Base-by-base conservation (phyloP, 2,113 vertebrate species). In the Rhinogobius similis region DNA sequence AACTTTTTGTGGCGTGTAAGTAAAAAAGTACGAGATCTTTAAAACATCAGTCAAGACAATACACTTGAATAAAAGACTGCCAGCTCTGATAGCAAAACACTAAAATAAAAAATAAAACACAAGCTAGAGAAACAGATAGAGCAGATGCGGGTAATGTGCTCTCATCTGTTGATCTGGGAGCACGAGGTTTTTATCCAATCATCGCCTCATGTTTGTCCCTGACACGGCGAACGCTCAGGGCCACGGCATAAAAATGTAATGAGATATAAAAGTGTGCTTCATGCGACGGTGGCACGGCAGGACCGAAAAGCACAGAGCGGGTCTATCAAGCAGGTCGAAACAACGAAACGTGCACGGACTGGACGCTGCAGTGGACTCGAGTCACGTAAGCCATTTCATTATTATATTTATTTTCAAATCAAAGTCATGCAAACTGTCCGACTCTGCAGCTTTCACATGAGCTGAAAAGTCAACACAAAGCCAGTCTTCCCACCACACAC, bases 141-240 rank as follows among this genome's bases (percentile, higher is more conserved):
- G 23, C 16, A 68, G 62, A 10, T 23, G 50, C 16, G 50, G 23
- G 68, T 36, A 36, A 36, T 36, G 32, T 36, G 32, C 39, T 73
- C 71, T 82, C 67, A 83, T 79, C 77, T 79, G 50, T 43, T 73
- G 6, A 78, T 69, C 43, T 74, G 39, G 64, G 41, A 58, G 48
- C 59, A 27, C 26, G 24, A 68, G 68, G 63, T 67, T 72, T 48
- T 27, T 75, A 76, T 84, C 65, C 71, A 67, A 72, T 78, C 64
- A 65, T 61, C 11, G n/a, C 65, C 21, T 84, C 67, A 72, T 61
- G 70, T 77, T 62, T 20, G 68, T 48, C 62, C 64, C 65, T 1
- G 16, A 63, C 44, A 69, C 67, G 66, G 46, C 7, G 21, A 62
- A 78, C 58, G 63, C 65, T 50, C 9, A 67, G 3, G 65, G 73